Evolutionary conservation across 2,797 vertebrate genomes (phyloP).

Genomic region (Sebastes iracundus): DNA sequence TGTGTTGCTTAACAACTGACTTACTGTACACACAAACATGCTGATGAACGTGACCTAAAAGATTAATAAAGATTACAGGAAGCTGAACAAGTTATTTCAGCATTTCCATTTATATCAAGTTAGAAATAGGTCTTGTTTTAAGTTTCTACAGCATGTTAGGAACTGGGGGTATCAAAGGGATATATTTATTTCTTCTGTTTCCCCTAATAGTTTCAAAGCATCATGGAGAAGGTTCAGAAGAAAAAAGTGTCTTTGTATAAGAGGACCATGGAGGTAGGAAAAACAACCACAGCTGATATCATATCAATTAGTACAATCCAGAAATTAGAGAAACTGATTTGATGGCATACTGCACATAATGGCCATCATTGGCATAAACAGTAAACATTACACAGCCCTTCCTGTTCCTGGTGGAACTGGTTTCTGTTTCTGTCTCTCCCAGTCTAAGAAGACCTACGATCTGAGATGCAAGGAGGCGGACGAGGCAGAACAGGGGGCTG

Average conservation of each 20-base stretch:
- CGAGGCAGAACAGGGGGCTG: slow-evolving; percentile 83
- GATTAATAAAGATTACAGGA: background rate
- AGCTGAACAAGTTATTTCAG: background rate
- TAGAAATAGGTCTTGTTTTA: background rate
- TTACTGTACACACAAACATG: background rate
- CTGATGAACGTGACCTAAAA: background rate
- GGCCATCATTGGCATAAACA: background rate
- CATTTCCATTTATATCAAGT: background rate
- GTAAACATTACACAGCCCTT: background rate
- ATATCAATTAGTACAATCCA: background rate
- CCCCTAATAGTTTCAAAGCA: slow-evolving; percentile 87
- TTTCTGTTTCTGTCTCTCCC: slow-evolving; percentile 10
- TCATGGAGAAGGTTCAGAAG: slow-evolving; percentile 94
- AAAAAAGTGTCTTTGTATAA: slow-evolving; percentile 89
- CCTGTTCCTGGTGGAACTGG: background rate
- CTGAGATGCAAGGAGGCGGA: slow-evolving; percentile 88
- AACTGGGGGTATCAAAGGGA: background rate
- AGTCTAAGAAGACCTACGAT: slow-evolving; percentile 92
- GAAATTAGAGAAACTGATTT: background rate
- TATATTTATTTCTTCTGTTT: background rate
- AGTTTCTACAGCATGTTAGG: background rate
- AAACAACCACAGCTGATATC: background rate
- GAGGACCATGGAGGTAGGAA: slow-evolving; percentile 90
- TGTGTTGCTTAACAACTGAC: background rate
- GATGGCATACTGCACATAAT: background rate